Conservation (phyloP, 1,140 invertebrate genomes). For the Zaprionus taronus region DNA sequence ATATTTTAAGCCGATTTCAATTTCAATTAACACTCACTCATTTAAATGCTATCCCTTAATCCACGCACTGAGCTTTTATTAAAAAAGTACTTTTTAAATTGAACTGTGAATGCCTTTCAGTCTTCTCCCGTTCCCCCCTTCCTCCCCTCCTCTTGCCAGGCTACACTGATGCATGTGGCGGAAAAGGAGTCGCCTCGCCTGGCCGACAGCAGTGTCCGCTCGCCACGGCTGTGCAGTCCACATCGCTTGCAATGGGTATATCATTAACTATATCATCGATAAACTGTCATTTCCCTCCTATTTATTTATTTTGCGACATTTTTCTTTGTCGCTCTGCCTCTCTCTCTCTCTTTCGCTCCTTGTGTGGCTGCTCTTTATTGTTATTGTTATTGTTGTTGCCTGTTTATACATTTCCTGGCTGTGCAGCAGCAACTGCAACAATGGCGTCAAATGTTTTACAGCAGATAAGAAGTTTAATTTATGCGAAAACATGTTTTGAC, state of each 20-base stretch:
- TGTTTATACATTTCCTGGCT: slow-evolving; percentile 68
- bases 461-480: slow-evolving; percentile 84
- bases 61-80: neutral
- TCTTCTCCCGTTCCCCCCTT: neutral
- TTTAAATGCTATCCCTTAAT: neutral
- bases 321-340: slow-evolving; percentile 2
- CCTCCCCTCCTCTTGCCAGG: neutral
- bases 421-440: slow-evolving; percentile 50
- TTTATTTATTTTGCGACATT: slow-evolving; percentile 58
- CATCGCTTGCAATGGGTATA: slow-evolving; percentile 41
- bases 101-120: neutral
- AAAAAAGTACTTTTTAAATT: neutral
- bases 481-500: slow-evolving; percentile 83
- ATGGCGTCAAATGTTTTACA: slow-evolving; percentile 80
- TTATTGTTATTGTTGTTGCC: slow-evolving; percentile 30
- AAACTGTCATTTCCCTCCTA: slow-evolving; percentile 67
- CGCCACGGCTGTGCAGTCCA: neutral
- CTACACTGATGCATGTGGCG: neutral
- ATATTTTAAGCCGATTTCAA: slow-evolving; percentile 5
- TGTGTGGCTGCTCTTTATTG: slow-evolving; percentile 21
- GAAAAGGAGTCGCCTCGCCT: slow-evolving; percentile 1
- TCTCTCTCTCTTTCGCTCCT: neutral
- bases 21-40: neutral
- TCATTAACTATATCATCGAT: slow-evolving; percentile 73
- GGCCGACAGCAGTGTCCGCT: neutral